A percentile compares a stretch with the other conserved stretches of the same genome.
Evolutionary conservation across 2,113 vertebrate genomes (phyloP).

Genomic region (Corvus moneduloides): DNA sequence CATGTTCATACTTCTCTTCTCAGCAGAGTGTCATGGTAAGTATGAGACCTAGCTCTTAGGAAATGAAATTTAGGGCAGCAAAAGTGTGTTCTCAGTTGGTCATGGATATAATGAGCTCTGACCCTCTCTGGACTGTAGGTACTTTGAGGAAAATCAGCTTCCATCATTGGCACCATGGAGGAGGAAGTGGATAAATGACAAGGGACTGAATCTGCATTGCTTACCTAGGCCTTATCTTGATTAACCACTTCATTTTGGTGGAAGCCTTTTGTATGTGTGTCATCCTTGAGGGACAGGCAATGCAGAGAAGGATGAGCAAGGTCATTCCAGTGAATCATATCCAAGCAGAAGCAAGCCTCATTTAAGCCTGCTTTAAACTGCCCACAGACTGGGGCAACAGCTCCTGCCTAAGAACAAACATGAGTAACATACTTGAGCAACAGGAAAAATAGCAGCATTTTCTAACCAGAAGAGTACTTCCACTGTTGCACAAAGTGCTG

Average conservation of each 20-base stretch:
- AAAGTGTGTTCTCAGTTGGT: neutral
- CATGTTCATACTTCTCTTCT: neutral
- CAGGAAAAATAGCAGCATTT: neutral
- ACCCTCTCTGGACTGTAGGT: slow-evolving; percentile 29
- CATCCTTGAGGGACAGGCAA: neutral
- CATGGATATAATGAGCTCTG: neutral
- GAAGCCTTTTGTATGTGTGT: neutral
- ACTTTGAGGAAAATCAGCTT: slow-evolving; percentile 36
- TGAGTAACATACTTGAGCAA: neutral
- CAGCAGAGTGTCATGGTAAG: neutral
- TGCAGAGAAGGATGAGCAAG: neutral
- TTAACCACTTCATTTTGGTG: neutral
- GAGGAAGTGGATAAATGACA: neutral
- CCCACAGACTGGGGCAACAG: neutral
- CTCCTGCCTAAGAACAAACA: neutral
- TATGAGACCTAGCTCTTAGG: neutral
- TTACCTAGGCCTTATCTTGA: neutral
- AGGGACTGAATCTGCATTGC: neutral
- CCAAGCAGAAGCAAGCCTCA: neutral
- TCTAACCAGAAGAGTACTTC: neutral
- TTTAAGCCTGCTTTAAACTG: neutral
- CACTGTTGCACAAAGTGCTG: neutral
- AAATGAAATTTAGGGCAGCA: neutral
- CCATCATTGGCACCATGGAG: neutral
- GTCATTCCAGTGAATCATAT: neutral